Percentiles rank a stretch among this genome's conserved stretches.
Evolutionary conservation across 2,113 vertebrate species (phyloP).

Genomic region (Hirundichthys speculiger): DNA sequence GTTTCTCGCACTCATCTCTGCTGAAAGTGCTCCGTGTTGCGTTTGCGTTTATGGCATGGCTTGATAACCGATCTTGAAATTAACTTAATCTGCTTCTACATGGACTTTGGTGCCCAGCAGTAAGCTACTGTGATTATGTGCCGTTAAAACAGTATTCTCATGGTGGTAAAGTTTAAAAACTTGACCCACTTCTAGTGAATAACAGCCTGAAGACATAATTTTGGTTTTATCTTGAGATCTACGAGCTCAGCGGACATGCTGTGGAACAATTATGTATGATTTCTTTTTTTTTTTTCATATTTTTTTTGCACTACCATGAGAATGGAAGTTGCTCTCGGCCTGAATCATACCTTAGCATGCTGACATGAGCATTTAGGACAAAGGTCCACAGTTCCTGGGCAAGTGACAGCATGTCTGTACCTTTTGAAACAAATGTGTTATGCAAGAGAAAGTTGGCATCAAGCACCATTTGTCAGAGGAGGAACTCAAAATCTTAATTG

Average conservation of each 20-base stretch:
- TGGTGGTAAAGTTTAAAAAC: neutral
- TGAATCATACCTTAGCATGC: no score
- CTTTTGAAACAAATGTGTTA: neutral
- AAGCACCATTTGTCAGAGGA: neutral
- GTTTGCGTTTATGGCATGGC: slow-evolving; percentile 13
- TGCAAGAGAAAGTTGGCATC: neutral
- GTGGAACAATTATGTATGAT: no score
- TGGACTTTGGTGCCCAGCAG: slow-evolving; percentile 1
- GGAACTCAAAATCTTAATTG: no score
- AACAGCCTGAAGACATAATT: neutral
- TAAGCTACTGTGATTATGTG: slow-evolving; percentile 8
- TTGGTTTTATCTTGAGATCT: neutral
- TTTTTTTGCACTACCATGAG: no score
- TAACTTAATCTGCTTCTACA: slow-evolving; percentile 23
- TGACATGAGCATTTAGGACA: no score
- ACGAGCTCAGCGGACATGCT: no score
- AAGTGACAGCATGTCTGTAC: no score
- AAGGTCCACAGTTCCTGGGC: no score
- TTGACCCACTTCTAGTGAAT: neutral
- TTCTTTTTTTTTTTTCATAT: no score
- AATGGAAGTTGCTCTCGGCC: no score
- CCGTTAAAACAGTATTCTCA: neutral
- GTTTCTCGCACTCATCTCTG: slow-evolving; percentile 23
- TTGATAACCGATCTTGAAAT: slow-evolving; percentile 5
- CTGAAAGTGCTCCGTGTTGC: slow-evolving; percentile 26